Percentiles rank a stretch among this genome's conserved stretches.
Conservation (phyloP, 2,888 invertebrate species). For the Polia nebulosa region DNA sequence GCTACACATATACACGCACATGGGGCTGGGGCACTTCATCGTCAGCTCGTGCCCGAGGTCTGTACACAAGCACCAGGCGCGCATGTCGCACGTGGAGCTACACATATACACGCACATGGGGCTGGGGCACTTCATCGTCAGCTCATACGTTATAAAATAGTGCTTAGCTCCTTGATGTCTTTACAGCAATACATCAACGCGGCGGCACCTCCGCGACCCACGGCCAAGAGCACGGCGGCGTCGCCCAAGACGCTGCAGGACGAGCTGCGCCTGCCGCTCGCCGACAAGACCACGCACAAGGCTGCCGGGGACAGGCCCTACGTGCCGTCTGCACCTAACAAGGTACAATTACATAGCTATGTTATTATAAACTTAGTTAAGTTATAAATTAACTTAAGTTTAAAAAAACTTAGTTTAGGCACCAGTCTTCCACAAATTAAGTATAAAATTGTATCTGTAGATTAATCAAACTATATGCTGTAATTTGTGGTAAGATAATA, state of each 20-base stretch:
- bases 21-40: no score
- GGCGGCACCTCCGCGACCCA: constrained; percentile 45
- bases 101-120: not conserved
- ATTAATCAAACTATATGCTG: no score
- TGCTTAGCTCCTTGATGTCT: not conserved
- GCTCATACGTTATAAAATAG: constrained; percentile 41
- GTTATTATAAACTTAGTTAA: no score
- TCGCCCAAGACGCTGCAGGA: constrained; percentile 73
- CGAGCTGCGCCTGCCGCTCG: constrained; percentile 77
- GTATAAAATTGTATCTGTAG: no score
- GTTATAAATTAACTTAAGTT: no score
- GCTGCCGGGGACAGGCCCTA: constrained; percentile 75
- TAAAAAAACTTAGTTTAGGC: no score
- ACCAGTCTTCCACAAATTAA: no score
- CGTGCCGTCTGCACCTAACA: constrained; percentile 79
- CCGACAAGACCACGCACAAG: constrained; percentile 70
- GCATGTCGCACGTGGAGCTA: not conserved
- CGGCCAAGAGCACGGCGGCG: constrained; percentile 34
- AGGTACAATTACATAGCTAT: constrained; percentile 67
- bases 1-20: not conserved
- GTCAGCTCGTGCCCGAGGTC: constrained; percentile 30
- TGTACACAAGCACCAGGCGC: constrained; percentile 1
- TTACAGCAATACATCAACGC: constrained; percentile 41
- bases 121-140: no score
- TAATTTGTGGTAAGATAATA: no score